Conservation (phyloP, 1,140 invertebrate species). For the Doryteuthis pealeii region DNA sequence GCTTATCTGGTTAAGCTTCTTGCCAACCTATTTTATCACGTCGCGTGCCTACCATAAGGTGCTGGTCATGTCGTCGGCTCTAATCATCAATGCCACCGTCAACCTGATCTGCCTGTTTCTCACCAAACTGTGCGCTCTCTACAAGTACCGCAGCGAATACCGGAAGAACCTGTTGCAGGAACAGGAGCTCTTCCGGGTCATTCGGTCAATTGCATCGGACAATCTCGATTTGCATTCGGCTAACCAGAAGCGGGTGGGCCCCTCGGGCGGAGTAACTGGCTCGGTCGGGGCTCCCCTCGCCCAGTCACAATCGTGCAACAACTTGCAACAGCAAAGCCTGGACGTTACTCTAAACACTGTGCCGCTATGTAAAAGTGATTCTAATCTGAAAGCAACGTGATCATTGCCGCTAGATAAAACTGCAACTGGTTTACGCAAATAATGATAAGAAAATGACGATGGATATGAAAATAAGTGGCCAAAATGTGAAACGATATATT, state of each 20-base stretch:
- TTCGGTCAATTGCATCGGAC: not conserved
- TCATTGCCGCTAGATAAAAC: not conserved
- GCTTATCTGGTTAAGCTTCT: conserved; percentile 48
- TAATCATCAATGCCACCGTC: conserved; percentile 36
- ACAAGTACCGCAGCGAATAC: conserved; percentile 16
- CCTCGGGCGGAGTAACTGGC: not conserved
- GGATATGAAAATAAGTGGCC: not conserved
- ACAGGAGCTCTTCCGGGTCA: conserved; percentile 7
- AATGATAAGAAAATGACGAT: not conserved
- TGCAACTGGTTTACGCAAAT: not conserved
- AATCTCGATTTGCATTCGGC: not conserved
- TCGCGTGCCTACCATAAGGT: conserved; percentile 32
- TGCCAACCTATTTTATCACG: conserved; percentile 46
- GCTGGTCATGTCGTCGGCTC: conserved; percentile 27
- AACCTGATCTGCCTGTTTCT: conserved; percentile 35
- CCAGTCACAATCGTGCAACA: not conserved
- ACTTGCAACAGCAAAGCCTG: not conserved
- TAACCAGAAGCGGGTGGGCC: not conserved
- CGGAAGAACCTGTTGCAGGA: conserved; percentile 3
- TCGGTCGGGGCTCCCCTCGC: not conserved
- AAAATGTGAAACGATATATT: not conserved
- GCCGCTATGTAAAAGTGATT: not conserved
- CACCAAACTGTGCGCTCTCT: conserved; percentile 59
- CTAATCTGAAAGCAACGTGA: not conserved
- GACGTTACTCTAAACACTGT: not conserved